Conservation (phyloP, 1,140 invertebrate genomes). For the Drosophila subobscura region DNA sequence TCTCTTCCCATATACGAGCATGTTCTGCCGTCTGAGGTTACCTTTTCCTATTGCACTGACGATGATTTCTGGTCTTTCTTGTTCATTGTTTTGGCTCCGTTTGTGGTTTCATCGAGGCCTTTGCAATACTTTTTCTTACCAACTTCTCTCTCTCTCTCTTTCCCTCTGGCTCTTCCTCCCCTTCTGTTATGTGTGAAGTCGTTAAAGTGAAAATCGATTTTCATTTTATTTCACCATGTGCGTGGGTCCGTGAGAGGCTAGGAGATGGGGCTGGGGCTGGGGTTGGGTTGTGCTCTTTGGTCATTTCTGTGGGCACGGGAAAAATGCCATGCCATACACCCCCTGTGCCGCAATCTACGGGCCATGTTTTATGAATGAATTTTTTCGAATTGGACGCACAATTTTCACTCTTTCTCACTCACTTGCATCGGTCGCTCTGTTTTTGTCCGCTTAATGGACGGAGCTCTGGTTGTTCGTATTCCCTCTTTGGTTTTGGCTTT, state of each 20-base stretch:
- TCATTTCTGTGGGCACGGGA: constrained; percentile 47
- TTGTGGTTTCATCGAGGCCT: constrained; percentile 71
- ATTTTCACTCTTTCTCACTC: constrained; percentile 41
- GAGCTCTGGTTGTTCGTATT: constrained; percentile 30
- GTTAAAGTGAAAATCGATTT: constrained; percentile 79
- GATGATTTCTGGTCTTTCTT: constrained; percentile 56
- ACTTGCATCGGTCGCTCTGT: constrained; percentile 21
- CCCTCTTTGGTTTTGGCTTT: constrained; percentile 20
- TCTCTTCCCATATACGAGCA: background rate
- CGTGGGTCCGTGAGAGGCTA: constrained; percentile 23
- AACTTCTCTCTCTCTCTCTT: constrained; percentile 3
- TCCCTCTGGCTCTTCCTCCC: background rate
- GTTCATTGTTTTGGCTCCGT: constrained; percentile 56
- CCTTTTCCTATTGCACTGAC: constrained; percentile 53
- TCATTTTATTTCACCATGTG: constrained; percentile 74
- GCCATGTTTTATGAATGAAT: constrained; percentile 80
- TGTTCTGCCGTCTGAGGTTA: constrained; percentile 44
- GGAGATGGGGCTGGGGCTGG: background rate
- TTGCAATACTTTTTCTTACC: constrained; percentile 52
- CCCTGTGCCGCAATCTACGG: constrained; percentile 65
- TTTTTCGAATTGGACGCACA: constrained; percentile 76
- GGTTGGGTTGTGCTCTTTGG: constrained; percentile 6
- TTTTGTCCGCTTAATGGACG: constrained; percentile 53
- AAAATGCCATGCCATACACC: constrained; percentile 52
- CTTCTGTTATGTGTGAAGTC: constrained; percentile 72